These are phyloP conservation scores for Hedychridium roseum DNA, from an alignment of 2,888 invertebrate genomes.

Conservation along the genomic window DNA sequence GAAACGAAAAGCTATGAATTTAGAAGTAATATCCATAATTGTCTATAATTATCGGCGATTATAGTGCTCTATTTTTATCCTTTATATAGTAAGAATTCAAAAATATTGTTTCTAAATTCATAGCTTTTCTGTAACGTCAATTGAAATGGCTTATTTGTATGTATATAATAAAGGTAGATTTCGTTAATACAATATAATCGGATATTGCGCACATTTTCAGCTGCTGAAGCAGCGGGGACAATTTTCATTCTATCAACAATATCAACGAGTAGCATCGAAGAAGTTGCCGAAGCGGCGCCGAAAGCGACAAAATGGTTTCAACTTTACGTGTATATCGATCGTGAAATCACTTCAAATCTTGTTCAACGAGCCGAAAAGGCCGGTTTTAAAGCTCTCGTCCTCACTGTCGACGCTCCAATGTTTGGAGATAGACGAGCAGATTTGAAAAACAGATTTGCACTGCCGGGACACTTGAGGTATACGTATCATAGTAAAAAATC, in stretches of 20 bases:
- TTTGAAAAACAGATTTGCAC: constrained; percentile 81
- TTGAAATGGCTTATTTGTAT: too few relatives aligned
- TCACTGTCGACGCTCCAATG: constrained; percentile 89
- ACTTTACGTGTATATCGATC: constrained; percentile 87
- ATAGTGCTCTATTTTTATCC: too few relatives aligned
- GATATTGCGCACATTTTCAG: too few relatives aligned
- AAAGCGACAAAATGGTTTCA: constrained; percentile 87
- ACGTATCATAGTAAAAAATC: neutral
- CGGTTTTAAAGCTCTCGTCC: constrained; percentile 85
- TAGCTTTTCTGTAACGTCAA: too few relatives aligned
- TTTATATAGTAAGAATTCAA: too few relatives aligned
- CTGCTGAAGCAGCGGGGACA: constrained; percentile 79
- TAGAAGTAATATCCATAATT: too few relatives aligned
- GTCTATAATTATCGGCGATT: too few relatives aligned
- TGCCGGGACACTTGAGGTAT: constrained; percentile 82
- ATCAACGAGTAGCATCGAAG: constrained; percentile 87
- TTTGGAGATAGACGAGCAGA: constrained; percentile 87
- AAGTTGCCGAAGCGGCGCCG: constrained; percentile 81
- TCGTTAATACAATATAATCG: too few relatives aligned
- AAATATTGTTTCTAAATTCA: too few relatives aligned
- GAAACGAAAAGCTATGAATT: too few relatives aligned
- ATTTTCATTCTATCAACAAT: constrained; percentile 87
- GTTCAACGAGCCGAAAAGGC: constrained; percentile 81
- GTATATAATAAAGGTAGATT: too few relatives aligned
- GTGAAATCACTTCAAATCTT: constrained; percentile 75